Evolutionary conservation across 2,888 invertebrate species (phyloP).

Genomic region (Ceraclea dissimilis): DNA sequence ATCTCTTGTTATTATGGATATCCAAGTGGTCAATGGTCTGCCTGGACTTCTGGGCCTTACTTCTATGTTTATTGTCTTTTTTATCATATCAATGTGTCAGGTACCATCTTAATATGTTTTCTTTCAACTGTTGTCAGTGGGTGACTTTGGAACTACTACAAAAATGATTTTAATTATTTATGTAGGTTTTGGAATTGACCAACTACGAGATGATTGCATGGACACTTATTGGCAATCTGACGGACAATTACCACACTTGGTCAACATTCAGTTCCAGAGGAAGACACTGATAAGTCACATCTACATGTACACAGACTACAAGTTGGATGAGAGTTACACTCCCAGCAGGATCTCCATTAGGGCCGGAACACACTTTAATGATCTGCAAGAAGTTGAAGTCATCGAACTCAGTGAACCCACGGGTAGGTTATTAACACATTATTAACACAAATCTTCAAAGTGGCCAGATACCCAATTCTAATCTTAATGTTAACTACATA

Average conservation of each 20-base stretch:
- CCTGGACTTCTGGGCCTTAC: too few species aligned
- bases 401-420: conserved; percentile 89
- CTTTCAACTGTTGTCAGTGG: too few species aligned
- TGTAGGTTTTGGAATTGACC: conserved; percentile 94
- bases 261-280: conserved; percentile 92
- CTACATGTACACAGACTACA: conserved; percentile 95
- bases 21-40: too few species aligned
- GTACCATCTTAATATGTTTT: too few species aligned
- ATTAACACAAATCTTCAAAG: background rate
- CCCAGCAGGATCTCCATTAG: conserved; percentile 90
- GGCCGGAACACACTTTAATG: conserved; percentile 94
- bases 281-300: conserved; percentile 94
- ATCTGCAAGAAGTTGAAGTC: conserved; percentile 91
- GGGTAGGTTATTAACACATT: conserved; percentile 44
- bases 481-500: too few species aligned
- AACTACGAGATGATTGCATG: conserved; percentile 87
- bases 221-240: conserved; percentile 99
- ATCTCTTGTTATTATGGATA: too few species aligned
- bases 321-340: conserved; percentile 97
- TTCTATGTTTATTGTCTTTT: too few species aligned
- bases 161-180: too few species aligned
- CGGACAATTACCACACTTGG: conserved; percentile 94
- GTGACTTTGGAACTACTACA: too few species aligned
- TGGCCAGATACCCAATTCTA: too few species aligned
- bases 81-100: too few species aligned